These are phyloP conservation scores for Paramisgurnus dabryanus DNA, from an alignment of 2,113 vertebrate genomes.

Conservation along the genomic window DNA sequence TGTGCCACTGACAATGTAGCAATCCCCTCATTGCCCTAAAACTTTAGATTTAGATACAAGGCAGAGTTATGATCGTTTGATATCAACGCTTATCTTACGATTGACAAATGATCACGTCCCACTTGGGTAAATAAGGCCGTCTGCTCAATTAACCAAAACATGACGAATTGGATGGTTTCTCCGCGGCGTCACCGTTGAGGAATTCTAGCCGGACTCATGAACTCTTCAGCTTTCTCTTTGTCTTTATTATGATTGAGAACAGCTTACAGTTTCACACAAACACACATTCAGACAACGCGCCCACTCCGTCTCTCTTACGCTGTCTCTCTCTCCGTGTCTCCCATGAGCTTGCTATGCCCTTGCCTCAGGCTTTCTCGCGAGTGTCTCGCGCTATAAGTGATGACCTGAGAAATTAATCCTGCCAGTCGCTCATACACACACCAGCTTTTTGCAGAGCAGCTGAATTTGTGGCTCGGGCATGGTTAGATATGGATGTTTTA, in stretches of 20 bases:
- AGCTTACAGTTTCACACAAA: conserved; percentile 33
- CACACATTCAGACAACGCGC: conserved; percentile 12
- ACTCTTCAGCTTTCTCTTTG: conserved; percentile 21
- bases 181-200: background rate
- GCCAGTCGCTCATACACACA: conserved; percentile 29
- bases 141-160: background rate
- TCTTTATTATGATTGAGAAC: conserved; percentile 40
- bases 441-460: conserved; percentile 1
- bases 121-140: conserved; percentile 8
- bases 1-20: too few relatives aligned
- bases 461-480: background rate
- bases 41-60: background rate
- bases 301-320: conserved; percentile 24
- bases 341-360: conserved; percentile 33
- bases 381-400: conserved; percentile 43
- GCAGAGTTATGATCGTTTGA: background rate
- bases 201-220: conserved; percentile 29
- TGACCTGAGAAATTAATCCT: conserved; percentile 54
- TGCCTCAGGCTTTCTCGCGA: conserved; percentile 45
- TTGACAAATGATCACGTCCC: background rate
- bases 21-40: background rate
- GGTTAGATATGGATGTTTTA: conserved; percentile 38
- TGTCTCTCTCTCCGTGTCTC: conserved; percentile 30
- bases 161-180: conserved; percentile 8
- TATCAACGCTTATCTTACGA: background rate